phyloP scores from a whole-genome alignment of 2,113 vertebrate genomes.

The Anolis carolinensis region DNA sequence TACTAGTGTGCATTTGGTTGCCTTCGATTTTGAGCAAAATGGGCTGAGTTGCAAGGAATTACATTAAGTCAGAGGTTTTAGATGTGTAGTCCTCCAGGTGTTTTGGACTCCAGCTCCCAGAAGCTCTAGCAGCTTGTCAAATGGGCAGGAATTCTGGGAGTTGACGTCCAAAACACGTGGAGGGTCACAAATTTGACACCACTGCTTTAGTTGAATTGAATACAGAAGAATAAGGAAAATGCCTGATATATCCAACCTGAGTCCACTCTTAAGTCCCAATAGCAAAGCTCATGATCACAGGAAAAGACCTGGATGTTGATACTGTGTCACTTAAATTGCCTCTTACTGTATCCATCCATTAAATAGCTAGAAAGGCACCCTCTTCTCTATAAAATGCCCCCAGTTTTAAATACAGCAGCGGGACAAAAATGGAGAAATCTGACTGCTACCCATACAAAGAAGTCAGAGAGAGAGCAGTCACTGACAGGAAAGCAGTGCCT shows the following conservation, averaged over 20 bases:
- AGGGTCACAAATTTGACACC: too few species aligned
- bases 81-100: too few species aligned
- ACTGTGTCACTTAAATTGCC: background rate
- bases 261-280: background rate
- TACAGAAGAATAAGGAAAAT: background rate
- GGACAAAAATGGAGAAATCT: background rate
- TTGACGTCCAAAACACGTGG: too few species aligned
- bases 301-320: rapidly evolving
- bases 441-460: background rate
- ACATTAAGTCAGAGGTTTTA: background rate
- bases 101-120: too few species aligned
- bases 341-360: rapidly evolving
- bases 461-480: constrained; percentile 9
- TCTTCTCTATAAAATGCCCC: rapidly evolving
- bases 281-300: background rate
- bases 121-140: too few species aligned
- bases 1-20: too few species aligned
- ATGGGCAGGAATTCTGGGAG: too few species aligned
- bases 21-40: background rate
- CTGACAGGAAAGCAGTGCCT: background rate
- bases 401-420: background rate
- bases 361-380: rapidly evolving
- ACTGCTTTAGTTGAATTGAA: background rate
- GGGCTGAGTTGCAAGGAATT: background rate
- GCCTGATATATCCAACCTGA: background rate